These are phyloP conservation scores for Grus americana DNA, from an alignment of 2,113 vertebrate species.

Conservation along the genomic window DNA sequence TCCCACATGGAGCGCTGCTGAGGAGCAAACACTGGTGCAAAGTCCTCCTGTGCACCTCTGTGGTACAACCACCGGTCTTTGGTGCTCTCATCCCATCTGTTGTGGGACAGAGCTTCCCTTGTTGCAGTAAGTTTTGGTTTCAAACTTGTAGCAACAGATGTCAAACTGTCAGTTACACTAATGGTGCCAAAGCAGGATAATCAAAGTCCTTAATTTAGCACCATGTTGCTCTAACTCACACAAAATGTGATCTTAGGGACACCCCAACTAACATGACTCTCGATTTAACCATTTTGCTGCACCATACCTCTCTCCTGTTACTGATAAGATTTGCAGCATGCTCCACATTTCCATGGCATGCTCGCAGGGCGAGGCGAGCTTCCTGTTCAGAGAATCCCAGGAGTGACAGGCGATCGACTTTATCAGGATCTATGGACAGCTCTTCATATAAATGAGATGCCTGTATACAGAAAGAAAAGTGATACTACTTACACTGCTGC, in stretches of 20 bases:
- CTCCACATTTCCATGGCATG: constrained; percentile 85
- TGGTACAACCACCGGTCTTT: not conserved
- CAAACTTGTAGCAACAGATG: not conserved
- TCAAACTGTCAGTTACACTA: not conserved
- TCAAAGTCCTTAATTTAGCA: not conserved
- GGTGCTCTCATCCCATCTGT: not conserved
- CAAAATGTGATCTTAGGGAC: not conserved
- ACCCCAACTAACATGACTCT: not conserved
- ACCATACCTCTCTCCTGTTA: constrained; percentile 84
- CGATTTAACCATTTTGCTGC: not conserved
- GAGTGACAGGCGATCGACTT: constrained; percentile 82
- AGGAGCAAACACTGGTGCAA: not conserved
- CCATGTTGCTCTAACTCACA: not conserved
- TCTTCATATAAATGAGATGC: constrained; percentile 81
- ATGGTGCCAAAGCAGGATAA: not conserved
- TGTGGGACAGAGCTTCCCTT: not conserved
- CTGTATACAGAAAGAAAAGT: constrained; percentile 57
- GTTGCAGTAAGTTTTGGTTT: not conserved
- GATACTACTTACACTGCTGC: not conserved
- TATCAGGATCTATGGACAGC: constrained; percentile 83
- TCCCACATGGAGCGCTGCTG: not conserved
- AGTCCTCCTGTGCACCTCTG: not conserved
- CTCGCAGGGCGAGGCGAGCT: constrained; percentile 89
- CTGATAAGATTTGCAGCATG: constrained; percentile 84
- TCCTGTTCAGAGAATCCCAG: constrained; percentile 91